These are phyloP conservation scores for Lamproptera curius DNA, from an alignment of 2,888 invertebrate genomes.

Conservation along the genomic window DNA sequence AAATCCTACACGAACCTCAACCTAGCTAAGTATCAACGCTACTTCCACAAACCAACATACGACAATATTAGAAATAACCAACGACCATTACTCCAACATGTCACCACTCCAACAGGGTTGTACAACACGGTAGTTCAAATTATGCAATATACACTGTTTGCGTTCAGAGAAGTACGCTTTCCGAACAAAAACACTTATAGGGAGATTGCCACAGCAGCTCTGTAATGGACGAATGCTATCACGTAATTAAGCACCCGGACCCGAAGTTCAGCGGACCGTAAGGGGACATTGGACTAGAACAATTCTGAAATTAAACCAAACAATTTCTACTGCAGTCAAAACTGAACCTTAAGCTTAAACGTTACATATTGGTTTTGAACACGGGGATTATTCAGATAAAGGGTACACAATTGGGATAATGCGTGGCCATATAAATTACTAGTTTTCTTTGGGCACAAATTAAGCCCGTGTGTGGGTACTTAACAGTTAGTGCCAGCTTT, in stretches of 20 bases:
- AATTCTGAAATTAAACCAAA: slow-evolving; percentile 55
- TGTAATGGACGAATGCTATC: slow-evolving; percentile 64
- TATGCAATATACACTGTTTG: slow-evolving; percentile 4
- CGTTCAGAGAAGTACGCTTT: slow-evolving; percentile 26
- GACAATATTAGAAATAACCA: slow-evolving; percentile 42
- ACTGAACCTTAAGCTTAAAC: slow-evolving; percentile 27
- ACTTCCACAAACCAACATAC: slow-evolving; percentile 63
- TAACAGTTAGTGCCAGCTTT: slow-evolving; percentile 55
- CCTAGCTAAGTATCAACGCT: slow-evolving; percentile 45
- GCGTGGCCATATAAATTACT: slow-evolving; percentile 63
- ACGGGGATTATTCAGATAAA: slow-evolving; percentile 26
- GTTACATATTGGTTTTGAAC: slow-evolving; percentile 29
- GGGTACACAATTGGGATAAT: slow-evolving; percentile 65
- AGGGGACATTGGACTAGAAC: slow-evolving; percentile 54
- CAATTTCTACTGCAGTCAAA: slow-evolving; percentile 26
- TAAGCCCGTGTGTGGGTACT: slow-evolving; percentile 60
- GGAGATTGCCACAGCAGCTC: slow-evolving; percentile 47
- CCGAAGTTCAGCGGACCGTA: slow-evolving; percentile 62
- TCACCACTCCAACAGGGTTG: slow-evolving; percentile 25
- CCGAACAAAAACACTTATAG: slow-evolving; percentile 39
- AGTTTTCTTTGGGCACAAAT: slow-evolving; percentile 65
- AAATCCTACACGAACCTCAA: background rate
- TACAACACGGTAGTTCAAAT: slow-evolving; percentile 28
- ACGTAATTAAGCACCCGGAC: slow-evolving; percentile 70
- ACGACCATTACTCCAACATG: slow-evolving; percentile 32